Conservation (phyloP, 2,797 vertebrate genomes). For the Fistularia commersonii region DNA sequence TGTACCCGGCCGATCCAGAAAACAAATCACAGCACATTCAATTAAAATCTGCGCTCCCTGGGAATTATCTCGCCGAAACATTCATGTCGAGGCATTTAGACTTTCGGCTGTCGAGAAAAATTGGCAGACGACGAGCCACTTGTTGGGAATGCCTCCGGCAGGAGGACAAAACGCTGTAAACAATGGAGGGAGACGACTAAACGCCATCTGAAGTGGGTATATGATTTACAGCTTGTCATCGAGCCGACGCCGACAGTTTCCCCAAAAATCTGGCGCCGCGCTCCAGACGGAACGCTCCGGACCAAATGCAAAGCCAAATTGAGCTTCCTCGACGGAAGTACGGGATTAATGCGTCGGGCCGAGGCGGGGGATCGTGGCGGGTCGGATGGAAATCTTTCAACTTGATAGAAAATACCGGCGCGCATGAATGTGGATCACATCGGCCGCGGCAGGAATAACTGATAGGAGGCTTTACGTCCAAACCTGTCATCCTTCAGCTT, state of each 20-base stretch:
- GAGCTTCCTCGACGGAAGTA: too few relatives aligned
- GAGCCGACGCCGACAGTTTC: background rate
- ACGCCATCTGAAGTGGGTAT: constrained; percentile 6
- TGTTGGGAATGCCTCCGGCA: constrained; percentile 35
- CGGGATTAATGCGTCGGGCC: too few relatives aligned
- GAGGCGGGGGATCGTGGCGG: too few relatives aligned
- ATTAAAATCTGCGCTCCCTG: constrained; percentile 54
- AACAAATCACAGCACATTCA: constrained; percentile 52
- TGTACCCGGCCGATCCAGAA: constrained; percentile 37
- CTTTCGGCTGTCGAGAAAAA: constrained; percentile 34
- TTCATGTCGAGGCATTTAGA: constrained; percentile 34
- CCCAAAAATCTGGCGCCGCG: background rate
- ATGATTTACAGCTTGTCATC: constrained; percentile 16
- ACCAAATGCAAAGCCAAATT: too few relatives aligned
- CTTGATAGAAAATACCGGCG: too few relatives aligned
- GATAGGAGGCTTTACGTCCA: too few relatives aligned
- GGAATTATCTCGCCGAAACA: constrained; percentile 54
- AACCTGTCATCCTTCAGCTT: too few relatives aligned
- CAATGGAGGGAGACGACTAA: constrained; percentile 13
- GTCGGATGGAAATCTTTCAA: too few relatives aligned
- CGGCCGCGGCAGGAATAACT: too few relatives aligned
- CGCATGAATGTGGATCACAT: too few relatives aligned
- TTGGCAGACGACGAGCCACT: constrained; percentile 37
- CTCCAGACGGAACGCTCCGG: too few relatives aligned
- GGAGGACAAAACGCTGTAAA: constrained; percentile 16